A percentile compares a stretch with the other conserved stretches of the same genome.
Conservation (phyloP, 2,888 invertebrate genomes). For the Nephrotoma flavescens region DNA sequence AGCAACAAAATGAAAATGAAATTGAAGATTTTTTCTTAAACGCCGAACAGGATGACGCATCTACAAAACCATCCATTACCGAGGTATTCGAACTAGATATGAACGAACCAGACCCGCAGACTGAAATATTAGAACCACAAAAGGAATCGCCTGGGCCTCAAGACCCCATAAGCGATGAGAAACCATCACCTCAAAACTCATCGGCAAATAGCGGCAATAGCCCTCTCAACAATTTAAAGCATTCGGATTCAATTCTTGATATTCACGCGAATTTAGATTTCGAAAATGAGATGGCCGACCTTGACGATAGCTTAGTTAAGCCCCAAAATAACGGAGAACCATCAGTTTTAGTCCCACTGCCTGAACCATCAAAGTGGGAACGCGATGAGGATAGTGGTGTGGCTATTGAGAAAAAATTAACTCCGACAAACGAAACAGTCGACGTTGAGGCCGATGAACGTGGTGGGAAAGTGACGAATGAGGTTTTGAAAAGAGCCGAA, state of each 20-base stretch:
- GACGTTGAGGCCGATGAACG: background rate
- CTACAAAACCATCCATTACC: background rate
- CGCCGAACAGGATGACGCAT: background rate
- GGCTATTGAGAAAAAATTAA: conserved; percentile 22
- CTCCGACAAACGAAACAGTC: conserved; percentile 33
- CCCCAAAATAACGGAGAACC: background rate
- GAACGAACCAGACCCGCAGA: background rate
- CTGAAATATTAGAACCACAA: background rate
- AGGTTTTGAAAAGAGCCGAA: conserved; percentile 80
- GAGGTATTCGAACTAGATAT: background rate
- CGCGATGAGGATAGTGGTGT: conserved; percentile 44
- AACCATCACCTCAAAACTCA: background rate
- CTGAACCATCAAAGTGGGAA: conserved; percentile 83
- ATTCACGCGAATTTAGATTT: conserved; percentile 23
- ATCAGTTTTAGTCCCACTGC: conserved; percentile 47
- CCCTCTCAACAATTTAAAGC: conserved; percentile 16
- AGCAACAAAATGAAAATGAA: background rate
- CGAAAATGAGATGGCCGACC: conserved; percentile 18
- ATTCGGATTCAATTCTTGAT: conserved; percentile 21
- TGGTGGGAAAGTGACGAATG: conserved; percentile 54
- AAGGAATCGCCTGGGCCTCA: background rate
- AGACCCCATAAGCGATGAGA: background rate
- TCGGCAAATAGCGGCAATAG: background rate
- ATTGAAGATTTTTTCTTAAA: background rate
- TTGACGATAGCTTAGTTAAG: conserved; percentile 7